These are phyloP conservation scores for Ailuropoda melanoleuca DNA, from an alignment of 2,113 vertebrate genomes.

Conservation along the genomic window DNA sequence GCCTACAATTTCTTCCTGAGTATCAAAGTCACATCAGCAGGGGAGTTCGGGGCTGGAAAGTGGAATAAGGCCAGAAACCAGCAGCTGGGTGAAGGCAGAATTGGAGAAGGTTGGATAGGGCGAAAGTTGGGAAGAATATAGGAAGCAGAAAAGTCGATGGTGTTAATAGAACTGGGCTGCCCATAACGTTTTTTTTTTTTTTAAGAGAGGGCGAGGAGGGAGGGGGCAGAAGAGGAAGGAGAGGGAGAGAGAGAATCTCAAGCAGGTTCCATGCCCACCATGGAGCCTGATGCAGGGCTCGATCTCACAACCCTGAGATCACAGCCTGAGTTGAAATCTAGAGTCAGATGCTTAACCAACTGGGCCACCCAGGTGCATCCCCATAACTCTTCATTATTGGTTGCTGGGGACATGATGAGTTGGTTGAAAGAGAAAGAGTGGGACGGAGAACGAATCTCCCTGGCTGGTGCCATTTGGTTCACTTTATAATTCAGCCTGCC, in stretches of 20 bases:
- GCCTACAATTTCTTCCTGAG: background rate
- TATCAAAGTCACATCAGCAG: background rate
- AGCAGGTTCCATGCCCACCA: background rate
- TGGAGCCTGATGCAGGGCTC: background rate
- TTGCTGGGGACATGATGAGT: background rate
- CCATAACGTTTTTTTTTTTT: no score
- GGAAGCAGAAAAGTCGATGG: background rate
- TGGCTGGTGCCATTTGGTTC: background rate
- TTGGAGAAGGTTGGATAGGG: background rate
- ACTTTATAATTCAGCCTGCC: background rate
- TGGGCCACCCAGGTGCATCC: background rate
- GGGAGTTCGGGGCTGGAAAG: background rate
- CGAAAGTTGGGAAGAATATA: background rate
- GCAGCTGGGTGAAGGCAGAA: background rate
- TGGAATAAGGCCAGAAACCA: background rate
- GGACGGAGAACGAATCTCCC: background rate
- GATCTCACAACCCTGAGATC: background rate
- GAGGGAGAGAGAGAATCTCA: background rate
- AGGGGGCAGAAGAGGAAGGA: background rate
- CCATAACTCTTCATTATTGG: background rate
- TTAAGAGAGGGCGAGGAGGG: no score
- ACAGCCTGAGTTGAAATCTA: background rate
- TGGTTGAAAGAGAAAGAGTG: background rate
- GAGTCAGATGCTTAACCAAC: background rate
- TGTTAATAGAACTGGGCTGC: background rate